phyloP scores from a whole-genome alignment of 1,140 invertebrate species.

The Drosophila setifemur region DNA sequence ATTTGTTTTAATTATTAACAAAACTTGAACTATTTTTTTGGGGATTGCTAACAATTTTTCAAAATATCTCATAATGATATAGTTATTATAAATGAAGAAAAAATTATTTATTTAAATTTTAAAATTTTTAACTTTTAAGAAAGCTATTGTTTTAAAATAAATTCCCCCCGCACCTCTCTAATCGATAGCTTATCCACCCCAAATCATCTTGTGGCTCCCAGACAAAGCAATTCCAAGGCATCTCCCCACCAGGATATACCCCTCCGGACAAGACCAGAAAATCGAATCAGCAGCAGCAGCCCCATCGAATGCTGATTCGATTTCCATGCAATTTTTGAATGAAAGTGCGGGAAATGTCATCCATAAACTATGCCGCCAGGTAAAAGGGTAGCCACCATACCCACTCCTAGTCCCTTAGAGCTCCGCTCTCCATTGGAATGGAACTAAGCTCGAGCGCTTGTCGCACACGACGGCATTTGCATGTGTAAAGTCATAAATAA shows the following conservation, averaged over 20 bases:
- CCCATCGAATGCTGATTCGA: slow-evolving; percentile 74
- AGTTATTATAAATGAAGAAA: too few relatives aligned
- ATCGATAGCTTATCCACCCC: background rate
- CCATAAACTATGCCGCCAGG: slow-evolving; percentile 76
- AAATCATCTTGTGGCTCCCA: background rate
- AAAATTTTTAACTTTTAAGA: too few relatives aligned
- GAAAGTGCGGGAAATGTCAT: slow-evolving; percentile 62
- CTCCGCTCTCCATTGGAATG: slow-evolving; percentile 38
- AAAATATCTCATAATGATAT: too few relatives aligned
- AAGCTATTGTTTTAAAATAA: background rate
- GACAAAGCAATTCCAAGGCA: slow-evolving; percentile 19
- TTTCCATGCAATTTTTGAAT: slow-evolving; percentile 78
- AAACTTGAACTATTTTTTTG: too few relatives aligned
- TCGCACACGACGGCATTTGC: slow-evolving; percentile 71
- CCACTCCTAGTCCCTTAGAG: background rate
- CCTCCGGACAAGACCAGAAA: slow-evolving; percentile 31
- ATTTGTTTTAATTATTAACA: too few relatives aligned
- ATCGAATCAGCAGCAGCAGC: slow-evolving; percentile 60
- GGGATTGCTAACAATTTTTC: too few relatives aligned
- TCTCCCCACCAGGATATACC: background rate
- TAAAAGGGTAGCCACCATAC: slow-evolving; percentile 32
- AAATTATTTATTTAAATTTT: too few relatives aligned
- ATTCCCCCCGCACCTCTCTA: background rate
- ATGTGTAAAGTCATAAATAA: slow-evolving; percentile 81
- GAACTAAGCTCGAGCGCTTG: slow-evolving; percentile 72